Evolutionary conservation across 2,113 vertebrate genomes (phyloP), one percentile per base, ranked within the genome.

Genomic region (Corythaeola cristata): DNA sequence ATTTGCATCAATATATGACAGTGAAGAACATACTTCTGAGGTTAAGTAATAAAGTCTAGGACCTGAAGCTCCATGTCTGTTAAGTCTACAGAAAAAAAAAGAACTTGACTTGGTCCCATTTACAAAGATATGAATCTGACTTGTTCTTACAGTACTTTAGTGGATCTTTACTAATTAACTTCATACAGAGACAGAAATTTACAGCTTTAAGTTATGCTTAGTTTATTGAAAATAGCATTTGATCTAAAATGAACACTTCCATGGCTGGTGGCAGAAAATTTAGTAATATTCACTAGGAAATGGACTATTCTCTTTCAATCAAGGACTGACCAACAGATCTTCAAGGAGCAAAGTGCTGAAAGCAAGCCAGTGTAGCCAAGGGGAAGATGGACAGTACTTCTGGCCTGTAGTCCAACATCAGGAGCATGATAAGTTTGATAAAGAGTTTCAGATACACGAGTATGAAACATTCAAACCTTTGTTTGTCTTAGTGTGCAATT

Each of bases 301-400:
- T 30, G 11, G 39, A 47, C 23, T 87, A 2, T 28, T 80, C 20
- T 32, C 4, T 72, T 88, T 56, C 20, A 62, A 4, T 85, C 14
- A 63, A 12, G 13, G 44, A 53, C 50, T 84, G 28, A 13, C 67
- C 23, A 9, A 52, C 8, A 53, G 9, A 19, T 74, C 37, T 68
- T 94, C 52, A 50, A 75, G 63, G 39, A 69, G 8, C 76, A 76
- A 66, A 85, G n/a, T 11, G 17, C 15, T 71, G 30, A 72, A 89
- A 35, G 15, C 5, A 55, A 67, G 15, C 7, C 10, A 18, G 2
- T 1, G 1, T 13, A 18, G 7, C 11, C 26, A 63, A 0, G 0
- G 28, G 12, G 30, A 53, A 94, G 7, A 23, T 8, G 15, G 41
- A 24, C 4, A 63, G 27, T 8, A 75, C 5, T 62, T 81, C 27